Evolutionary conservation across 2,888 invertebrate species (phyloP), one percentile per base, ranked within the genome.

Genomic region (Philaethria dido): DNA sequence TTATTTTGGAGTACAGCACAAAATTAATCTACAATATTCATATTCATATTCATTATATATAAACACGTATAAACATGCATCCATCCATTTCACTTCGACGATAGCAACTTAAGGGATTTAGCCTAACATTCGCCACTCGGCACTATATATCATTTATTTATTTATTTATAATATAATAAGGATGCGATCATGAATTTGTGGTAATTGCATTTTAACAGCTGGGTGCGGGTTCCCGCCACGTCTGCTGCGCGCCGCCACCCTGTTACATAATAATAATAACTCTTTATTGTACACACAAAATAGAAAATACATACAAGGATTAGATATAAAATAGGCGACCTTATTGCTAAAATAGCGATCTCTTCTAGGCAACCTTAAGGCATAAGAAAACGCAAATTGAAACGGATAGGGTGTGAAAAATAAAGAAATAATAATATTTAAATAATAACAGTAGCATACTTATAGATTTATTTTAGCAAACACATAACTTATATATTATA

Each of bases 21-120:
- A 89, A 87, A 89, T 89, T 91, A 92, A 88, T 88, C 89, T 92
- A 92, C 81, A 78, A 89, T 90, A 89, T 84, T 88, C 88, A 88
- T 88, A 89, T 89, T 89, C 78, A 89, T 90, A 89, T 84, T 88
- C 88, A 88, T 88, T 89, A 89, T 89, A 89, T 89, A 90, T 90
- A 91, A 87, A 89, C 86, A 87, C 87, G 86, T 88, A 89, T 89
- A 88, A 87, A 89, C 88, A 86, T 87, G 87, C 90, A 87, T 84
- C 85, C 88, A 84, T 86, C 82, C 88, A 85, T 84, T 83, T 80
- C 85, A 83, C 84, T 80, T 76, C 77, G 75, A 87, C 85, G 81
- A 74, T 84, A 83, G 89, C 88, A 88, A 89, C 87, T 85, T 83
- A 89, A 80, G 79, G 77, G 82, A 81, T 85, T 87, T 83, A 87